Evolutionary conservation across 2,113 vertebrate species (phyloP).

Genomic region (Anthoscopus minutus): DNA sequence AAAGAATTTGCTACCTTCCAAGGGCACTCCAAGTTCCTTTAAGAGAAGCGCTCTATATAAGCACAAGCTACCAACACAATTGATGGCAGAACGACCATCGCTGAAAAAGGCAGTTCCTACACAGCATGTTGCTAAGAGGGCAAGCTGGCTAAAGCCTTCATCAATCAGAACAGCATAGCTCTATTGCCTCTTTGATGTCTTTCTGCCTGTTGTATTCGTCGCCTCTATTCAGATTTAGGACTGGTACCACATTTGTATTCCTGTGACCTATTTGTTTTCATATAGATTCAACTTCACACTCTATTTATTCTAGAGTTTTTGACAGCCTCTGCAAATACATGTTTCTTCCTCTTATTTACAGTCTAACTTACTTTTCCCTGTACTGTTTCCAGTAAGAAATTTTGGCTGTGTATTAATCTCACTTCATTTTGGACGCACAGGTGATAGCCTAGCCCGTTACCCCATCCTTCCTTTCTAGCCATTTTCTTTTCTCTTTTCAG

Average conservation of each 20-base stretch:
- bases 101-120: neutral
- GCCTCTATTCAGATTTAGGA: neutral
- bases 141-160: neutral
- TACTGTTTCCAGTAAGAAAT: neutral
- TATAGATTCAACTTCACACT: neutral
- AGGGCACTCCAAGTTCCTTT: neutral
- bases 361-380: neutral
- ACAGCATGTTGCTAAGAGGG: neutral
- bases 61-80: neutral
- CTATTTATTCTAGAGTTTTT: slow-evolving; percentile 24
- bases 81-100: neutral
- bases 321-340: slow-evolving; percentile 17
- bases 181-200: neutral
- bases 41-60: neutral
- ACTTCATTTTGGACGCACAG: neutral
- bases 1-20: neutral
- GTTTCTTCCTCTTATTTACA: slow-evolving; percentile 1
- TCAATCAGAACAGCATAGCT: neutral
- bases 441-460: neutral
- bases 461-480: neutral
- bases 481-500: neutral
- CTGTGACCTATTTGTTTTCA: slow-evolving; percentile 42
- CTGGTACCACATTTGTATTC: neutral
- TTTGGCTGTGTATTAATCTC: neutral
- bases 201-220: neutral